phyloP scores from a whole-genome alignment of 2,888 invertebrate genomes.

The Hofmannophila pseudospretella region DNA sequence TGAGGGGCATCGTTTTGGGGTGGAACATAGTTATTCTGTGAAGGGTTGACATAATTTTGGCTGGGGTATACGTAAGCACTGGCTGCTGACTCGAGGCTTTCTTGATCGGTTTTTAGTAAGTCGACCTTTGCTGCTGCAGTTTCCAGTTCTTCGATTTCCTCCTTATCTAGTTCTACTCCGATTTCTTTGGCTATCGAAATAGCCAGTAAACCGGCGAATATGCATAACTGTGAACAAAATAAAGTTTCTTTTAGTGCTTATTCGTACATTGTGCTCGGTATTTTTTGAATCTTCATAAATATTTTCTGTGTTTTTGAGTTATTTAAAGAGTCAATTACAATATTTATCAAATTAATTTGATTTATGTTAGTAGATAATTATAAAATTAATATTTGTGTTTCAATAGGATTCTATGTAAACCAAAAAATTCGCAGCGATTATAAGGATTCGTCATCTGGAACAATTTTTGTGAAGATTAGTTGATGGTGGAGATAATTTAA shows the following conservation, averaged over 20 bases:
- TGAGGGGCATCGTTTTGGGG: constrained; percentile 20
- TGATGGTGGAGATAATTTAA: too few species aligned
- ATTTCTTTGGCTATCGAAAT: constrained; percentile 46
- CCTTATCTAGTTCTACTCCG: constrained; percentile 23
- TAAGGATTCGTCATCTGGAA: too few species aligned
- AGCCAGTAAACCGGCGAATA: constrained; percentile 49
- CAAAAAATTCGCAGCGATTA: too few species aligned
- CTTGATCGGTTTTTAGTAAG: constrained; percentile 31
- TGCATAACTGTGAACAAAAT: constrained; percentile 39
- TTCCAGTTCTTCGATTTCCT: constrained; percentile 50
- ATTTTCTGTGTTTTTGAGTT: too few species aligned
- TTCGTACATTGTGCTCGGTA: constrained; percentile 1
- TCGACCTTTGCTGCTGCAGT: constrained; percentile 45
- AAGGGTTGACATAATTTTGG: constrained; percentile 24
- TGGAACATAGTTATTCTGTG: constrained; percentile 12
- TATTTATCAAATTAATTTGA: too few species aligned
- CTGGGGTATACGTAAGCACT: constrained; percentile 35
- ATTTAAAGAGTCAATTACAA: too few species aligned
- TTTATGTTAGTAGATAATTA: too few species aligned
- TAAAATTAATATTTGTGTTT: too few species aligned
- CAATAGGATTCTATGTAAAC: too few species aligned
- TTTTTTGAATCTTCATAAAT: too few species aligned
- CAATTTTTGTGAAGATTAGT: too few species aligned
- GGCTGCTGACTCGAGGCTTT: constrained; percentile 29
- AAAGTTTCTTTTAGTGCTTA: not conserved